Evolutionary conservation across 2,888 invertebrate genomes (phyloP).

Genomic region (Nomada hirtipes): DNA sequence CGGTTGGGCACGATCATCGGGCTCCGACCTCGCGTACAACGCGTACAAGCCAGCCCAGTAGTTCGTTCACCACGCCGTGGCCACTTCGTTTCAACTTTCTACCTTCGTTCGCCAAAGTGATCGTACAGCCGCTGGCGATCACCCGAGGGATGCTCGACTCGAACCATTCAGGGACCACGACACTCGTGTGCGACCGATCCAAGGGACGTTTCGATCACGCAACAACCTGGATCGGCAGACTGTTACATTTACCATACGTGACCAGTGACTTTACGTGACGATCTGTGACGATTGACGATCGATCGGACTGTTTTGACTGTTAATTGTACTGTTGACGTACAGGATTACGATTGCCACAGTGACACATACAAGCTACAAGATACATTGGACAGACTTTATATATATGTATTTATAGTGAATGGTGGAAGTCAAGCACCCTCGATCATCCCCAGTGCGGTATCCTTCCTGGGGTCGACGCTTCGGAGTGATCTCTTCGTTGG

Average conservation of each 20-base stretch:
- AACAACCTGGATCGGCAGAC: not conserved
- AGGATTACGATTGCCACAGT: constrained; percentile 29
- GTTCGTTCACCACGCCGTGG: constrained; percentile 32
- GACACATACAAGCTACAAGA: constrained; percentile 19
- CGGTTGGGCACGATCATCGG: constrained; percentile 88
- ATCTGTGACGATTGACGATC: constrained; percentile 38
- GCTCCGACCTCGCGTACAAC: constrained; percentile 90
- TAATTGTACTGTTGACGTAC: not conserved
- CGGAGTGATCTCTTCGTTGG: constrained; percentile 16
- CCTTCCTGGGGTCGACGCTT: constrained; percentile 54
- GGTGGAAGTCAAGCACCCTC: constrained; percentile 59
- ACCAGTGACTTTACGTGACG: constrained; percentile 56
- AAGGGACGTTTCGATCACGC: not conserved
- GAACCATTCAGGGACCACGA: constrained; percentile 27
- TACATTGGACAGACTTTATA: constrained; percentile 15
- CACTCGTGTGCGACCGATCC: constrained; percentile 20
- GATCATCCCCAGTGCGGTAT: constrained; percentile 54
- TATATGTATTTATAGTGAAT: constrained; percentile 42
- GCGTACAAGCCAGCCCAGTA: constrained; percentile 86
- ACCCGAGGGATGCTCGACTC: constrained; percentile 57
- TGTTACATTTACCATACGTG: constrained; percentile 24
- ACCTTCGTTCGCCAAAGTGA: constrained; percentile 69
- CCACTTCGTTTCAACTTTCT: constrained; percentile 55
- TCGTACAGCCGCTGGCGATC: constrained; percentile 56
- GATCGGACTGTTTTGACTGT: constrained; percentile 14